Evolutionary conservation across 2,888 invertebrate genomes (phyloP), one percentile per base, ranked within the genome.

Genomic region (Altica lythri): DNA sequence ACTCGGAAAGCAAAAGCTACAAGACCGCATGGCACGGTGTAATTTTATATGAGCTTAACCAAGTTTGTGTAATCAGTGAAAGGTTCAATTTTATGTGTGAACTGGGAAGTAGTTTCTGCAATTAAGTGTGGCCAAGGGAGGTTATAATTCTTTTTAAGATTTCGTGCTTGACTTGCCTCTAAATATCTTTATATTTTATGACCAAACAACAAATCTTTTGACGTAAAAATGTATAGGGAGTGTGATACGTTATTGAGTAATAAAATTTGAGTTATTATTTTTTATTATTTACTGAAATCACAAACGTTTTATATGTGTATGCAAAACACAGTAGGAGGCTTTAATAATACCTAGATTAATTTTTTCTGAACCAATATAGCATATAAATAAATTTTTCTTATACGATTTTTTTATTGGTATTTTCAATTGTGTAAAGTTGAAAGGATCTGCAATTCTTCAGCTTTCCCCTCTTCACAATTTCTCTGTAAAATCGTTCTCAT

Each of bases 1-100:
- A 46, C 9, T 34, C 16, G 13, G 6, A 16, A 35, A 34, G 46
- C 10, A 32, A 44, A 14, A 19, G 25, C 25, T 32, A 40, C 45
- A 52, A 51, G n/a, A 38, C 45, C 45, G 14, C 50, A 43, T 16
- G 38, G 53, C 47, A 34, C 29, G 47, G 47, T 35, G 40, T 47
- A 10, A 42, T 53, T 47, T 47, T 46, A 47, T 53, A 35, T 42
- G 16, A 32, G 27, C 25, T 37, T 37, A 27, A 27, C 46, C 27
- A 27, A 38, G 34, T 53, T 53, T 35, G 42, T 53, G 42, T 47
- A 53, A 53, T 42, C 53, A 47, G 34, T 38, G 19, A 34, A 42
- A 53, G 47, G 44, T 53, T 53, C 18, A 49, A 49, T 49, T 49
- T 49, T 49, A 49, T 49, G 49, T 49, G 49, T 49, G 40, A 42